Evolutionary conservation across 2,113 vertebrate genomes (phyloP), one percentile per base, ranked within the genome.

Genomic region (Panthera uncia): DNA sequence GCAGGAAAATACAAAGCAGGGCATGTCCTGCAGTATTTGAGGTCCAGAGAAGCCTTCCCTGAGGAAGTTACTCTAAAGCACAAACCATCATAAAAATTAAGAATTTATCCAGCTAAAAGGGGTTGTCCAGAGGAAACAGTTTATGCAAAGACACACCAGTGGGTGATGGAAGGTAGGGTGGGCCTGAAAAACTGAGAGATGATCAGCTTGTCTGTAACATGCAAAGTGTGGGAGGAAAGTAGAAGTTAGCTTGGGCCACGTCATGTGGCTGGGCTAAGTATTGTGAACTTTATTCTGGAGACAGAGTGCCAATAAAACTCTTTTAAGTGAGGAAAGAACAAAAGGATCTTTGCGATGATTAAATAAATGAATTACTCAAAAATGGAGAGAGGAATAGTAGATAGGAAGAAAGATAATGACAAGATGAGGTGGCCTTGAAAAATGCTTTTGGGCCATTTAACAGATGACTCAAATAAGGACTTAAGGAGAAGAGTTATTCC

Each of bases 221-320:
- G 0, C 6, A 18, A 14, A 61, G 13, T 71, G 16, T 38, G 18
- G 2, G 0, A 3, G 15, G 0, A 33, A 69, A 48, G 18, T 50
- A 11, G 13, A 36, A 33, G 12, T 12, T 27, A n/a, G 14, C 1
- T 31, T 61, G 29, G 13, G 5, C 36, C 50, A 33, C 3, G 3
- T 13, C 3, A 14, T 7, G 14, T 12, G 7, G 18, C 18, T 55
- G 13, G 31, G 27, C 66, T 65, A 78, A 89, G 19, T 48, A 38
- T 71, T 65, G 55, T 87, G 50, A 52, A 80, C 7, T 41, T 92
- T 31, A 71, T 25, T 3, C 0, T 61, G 9, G 79, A 83, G 55
- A 18, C 33, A 78, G n/a, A 31, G 16, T 12, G 21, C 18, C 83
- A 79, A 14, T 21, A 36, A 78, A 25, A 16, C 7, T 74, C 3